Evolutionary conservation across 2,888 invertebrate genomes (phyloP), one percentile per base, ranked within the genome.

Genomic region (Acrobeloides nanus): DNA sequence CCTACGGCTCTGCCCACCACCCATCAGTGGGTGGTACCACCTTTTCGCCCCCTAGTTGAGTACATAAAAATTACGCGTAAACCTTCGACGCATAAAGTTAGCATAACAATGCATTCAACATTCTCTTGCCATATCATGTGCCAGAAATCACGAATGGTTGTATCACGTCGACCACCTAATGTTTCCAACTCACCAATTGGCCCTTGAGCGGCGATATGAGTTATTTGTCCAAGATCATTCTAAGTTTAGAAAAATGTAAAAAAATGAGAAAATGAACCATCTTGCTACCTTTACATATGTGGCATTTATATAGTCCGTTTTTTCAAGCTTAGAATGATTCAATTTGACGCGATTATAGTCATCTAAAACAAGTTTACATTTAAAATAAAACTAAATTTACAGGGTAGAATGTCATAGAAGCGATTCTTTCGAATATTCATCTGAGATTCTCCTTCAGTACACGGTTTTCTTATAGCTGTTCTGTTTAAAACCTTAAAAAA

Each of bases 121-220:
- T 57, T 39, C 34, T 64, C 57, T 46, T 70, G 60, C 59, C 63
- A 61, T 7, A 67, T 49, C 66, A 70, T 64, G 27, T 52, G 41
- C 70, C 70, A 70, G 48, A 70, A 70, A 47, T 70, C 63, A 59
- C 49, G 3, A 55, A 66, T 46, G 26, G 57, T 62, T 23, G 37
- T 37, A 10, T 59, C 38, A 17, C 59, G 44, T 26, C 42, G 34
- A 8, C 57, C 53, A 21, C 47, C 53, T 4, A 29, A 23, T 15
- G 53, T 29, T 34, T 55, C 59, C 25, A 29, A 24, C 33, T 48
- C 51, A 3, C 46, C 53, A 17, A 62, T 53, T 4, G 62, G 62
- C 18, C 61, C 62, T 39, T 64, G 63, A 21, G 64, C 49, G 20
- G 59, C 63, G 37, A 62, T 62, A 38, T 59, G 64, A 18, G 46